Percentiles rank a stretch among this genome's conserved stretches.
phyloP scores from a whole-genome alignment of 1,140 invertebrate species.

The Drosophila orena region DNA sequence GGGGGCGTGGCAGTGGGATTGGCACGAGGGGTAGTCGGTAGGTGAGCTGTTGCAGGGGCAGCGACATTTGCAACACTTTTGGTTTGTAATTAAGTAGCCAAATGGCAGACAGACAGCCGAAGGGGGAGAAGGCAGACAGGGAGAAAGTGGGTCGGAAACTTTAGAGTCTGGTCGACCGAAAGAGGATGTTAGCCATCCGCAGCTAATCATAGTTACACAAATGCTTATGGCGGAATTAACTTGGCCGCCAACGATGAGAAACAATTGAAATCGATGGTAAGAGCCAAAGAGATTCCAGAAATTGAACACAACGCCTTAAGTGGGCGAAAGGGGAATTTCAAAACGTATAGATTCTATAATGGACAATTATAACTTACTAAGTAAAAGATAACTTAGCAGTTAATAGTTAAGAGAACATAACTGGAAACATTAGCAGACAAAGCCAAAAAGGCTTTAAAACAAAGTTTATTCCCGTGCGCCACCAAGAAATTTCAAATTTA shows the following conservation, averaged over 20 bases:
- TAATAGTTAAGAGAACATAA: no score
- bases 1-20: background rate
- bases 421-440: no score
- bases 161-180: background rate
- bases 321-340: background rate
- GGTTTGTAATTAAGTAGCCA: conserved; percentile 62
- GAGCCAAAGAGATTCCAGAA: background rate
- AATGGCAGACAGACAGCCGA: conserved; percentile 14
- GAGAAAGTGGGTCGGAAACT: background rate
- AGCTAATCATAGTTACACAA: conserved; percentile 45
- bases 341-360: no score
- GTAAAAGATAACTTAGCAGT: no score
- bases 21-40: background rate
- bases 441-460: background rate
- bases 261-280: conserved; percentile 29
- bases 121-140: background rate
- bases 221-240: conserved; percentile 33
- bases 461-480: background rate
- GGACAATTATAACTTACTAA: no score
- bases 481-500: background rate
- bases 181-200: conserved; percentile 17
- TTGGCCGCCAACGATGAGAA: conserved; percentile 22
- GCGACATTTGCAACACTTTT: conserved; percentile 66
- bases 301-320: conserved; percentile 1
- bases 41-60: conserved; percentile 14